Percentiles rank a stretch among this genome's conserved stretches.
These are phyloP conservation scores for Venustaconcha ellipsiformis DNA, from an alignment of 1,140 invertebrate genomes.

Conservation along the genomic window DNA sequence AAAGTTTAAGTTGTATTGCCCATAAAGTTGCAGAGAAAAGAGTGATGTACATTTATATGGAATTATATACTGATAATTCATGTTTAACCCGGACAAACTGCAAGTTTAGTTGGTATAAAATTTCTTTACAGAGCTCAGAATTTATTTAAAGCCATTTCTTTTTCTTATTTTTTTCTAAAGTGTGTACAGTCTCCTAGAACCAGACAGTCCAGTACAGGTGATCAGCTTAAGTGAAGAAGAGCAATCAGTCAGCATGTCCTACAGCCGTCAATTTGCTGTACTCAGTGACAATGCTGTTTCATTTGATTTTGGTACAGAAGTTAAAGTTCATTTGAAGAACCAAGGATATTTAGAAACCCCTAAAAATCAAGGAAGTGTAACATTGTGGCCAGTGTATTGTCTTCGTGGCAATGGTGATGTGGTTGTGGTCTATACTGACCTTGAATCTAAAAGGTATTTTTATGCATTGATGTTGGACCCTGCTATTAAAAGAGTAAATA, in stretches of 20 bases:
- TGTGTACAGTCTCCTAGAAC: constrained; percentile 65
- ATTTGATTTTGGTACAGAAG: constrained; percentile 81
- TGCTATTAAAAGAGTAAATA: too few species aligned
- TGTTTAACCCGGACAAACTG: too few species aligned
- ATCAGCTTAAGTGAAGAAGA: constrained; percentile 52
- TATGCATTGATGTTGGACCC: too few species aligned
- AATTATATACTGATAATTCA: too few species aligned
- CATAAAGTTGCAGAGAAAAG: too few species aligned
- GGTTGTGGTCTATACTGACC: constrained; percentile 72
- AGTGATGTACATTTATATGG: too few species aligned
- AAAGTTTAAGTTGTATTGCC: too few species aligned
- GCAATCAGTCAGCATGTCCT: constrained; percentile 35
- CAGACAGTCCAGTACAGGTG: constrained; percentile 54
- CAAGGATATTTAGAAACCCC: not conserved
- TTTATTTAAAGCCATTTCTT: too few species aligned
- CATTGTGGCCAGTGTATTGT: constrained; percentile 82
- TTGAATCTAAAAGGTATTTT: constrained; percentile 44
- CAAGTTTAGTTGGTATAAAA: too few species aligned
- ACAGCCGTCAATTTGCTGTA: constrained; percentile 47
- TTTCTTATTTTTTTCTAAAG: constrained; percentile 41
- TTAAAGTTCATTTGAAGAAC: constrained; percentile 42
- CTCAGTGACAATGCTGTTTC: constrained; percentile 86
- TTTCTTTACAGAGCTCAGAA: too few species aligned
- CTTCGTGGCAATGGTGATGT: constrained; percentile 87
- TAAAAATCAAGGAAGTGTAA: constrained; percentile 7